phyloP scores from a whole-genome alignment of 35 echinoderm and acorn worm genomes.

The Patiria miniata region DNA sequence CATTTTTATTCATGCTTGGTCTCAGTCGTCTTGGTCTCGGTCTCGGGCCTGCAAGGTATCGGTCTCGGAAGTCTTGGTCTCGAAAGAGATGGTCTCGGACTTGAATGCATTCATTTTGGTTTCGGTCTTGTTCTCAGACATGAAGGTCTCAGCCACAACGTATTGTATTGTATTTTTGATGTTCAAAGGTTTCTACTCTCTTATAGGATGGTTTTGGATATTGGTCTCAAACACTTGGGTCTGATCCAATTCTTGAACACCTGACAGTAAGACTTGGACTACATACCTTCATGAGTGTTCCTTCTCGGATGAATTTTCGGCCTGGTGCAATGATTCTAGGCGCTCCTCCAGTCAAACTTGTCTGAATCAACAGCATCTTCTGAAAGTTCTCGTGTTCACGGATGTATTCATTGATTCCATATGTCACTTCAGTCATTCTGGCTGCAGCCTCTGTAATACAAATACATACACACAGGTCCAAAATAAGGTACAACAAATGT shows the following conservation, averaged over 20 bases:
- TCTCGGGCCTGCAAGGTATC: too few relatives aligned
- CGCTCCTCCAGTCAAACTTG: conserved; percentile 63
- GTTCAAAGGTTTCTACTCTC: too few relatives aligned
- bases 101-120: too few relatives aligned
- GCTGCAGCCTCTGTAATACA: conserved; percentile 65
- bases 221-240: background rate
- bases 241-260: background rate
- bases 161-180: too few relatives aligned
- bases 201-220: background rate
- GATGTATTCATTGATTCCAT: conserved; percentile 90
- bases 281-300: conserved; percentile 85
- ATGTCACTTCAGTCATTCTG: conserved; percentile 67
- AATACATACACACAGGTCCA: background rate
- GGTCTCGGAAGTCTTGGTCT: too few relatives aligned
- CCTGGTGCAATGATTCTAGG: conserved; percentile 81
- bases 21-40: too few relatives aligned
- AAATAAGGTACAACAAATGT: too few relatives aligned
- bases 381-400: conserved; percentile 96
- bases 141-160: too few relatives aligned
- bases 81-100: too few relatives aligned
- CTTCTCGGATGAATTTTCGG: conserved; percentile 82
- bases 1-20: too few relatives aligned
- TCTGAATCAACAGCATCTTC: conserved; percentile 94
- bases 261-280: background rate
- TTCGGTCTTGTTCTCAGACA: too few relatives aligned